A percentile compares a stretch with the other conserved stretches of the same genome.
phyloP scores from a whole-genome alignment of 30 jellyfish, hydroid and myxozoan species.

The Chironex yamaguchii region DNA sequence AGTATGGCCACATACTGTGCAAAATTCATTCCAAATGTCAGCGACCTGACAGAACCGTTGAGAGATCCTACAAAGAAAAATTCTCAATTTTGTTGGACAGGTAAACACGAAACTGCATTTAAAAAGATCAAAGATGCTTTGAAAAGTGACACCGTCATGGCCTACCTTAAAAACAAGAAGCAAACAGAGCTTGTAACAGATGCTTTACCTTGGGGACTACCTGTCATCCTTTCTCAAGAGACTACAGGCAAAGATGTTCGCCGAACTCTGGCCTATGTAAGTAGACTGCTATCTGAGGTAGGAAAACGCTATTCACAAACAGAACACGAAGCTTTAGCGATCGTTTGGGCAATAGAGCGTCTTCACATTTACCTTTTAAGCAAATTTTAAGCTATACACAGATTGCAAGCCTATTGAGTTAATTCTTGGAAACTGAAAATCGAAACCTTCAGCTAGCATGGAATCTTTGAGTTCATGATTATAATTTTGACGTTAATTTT shows the following conservation, averaged over 20 bases:
- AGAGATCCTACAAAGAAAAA: constrained; percentile 22
- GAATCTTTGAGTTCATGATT: constrained; percentile 9
- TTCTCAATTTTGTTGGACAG: constrained; percentile 5
- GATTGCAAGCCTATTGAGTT: constrained; percentile 18
- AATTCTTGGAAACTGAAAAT: background rate
- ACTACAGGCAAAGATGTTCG: constrained; percentile 20
- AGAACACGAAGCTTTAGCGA: constrained; percentile 22
- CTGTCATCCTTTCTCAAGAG: constrained; percentile 22
- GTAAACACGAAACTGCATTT: background rate
- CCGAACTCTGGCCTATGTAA: background rate
- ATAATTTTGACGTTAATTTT: background rate
- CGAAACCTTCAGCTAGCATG: background rate
- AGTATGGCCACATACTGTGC: constrained; percentile 29
- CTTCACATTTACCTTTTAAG: constrained; percentile 2
- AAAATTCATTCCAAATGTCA: constrained; percentile 14
- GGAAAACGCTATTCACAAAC: constrained; percentile 19
- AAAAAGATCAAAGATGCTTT: background rate
- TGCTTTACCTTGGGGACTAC: constrained; percentile 29
- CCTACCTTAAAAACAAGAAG: constrained; percentile 28
- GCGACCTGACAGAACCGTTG: constrained; percentile 27
- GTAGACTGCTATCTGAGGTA: constrained; percentile 1
- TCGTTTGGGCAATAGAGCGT: constrained; percentile 33
- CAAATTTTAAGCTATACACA: background rate
- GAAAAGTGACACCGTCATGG: constrained; percentile 17
- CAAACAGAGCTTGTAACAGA: constrained; percentile 33